Percentiles rank a stretch among this genome's conserved stretches.
Evolutionary conservation across 2,888 invertebrate genomes (phyloP).

Genomic region (Serrognathus titanus): DNA sequence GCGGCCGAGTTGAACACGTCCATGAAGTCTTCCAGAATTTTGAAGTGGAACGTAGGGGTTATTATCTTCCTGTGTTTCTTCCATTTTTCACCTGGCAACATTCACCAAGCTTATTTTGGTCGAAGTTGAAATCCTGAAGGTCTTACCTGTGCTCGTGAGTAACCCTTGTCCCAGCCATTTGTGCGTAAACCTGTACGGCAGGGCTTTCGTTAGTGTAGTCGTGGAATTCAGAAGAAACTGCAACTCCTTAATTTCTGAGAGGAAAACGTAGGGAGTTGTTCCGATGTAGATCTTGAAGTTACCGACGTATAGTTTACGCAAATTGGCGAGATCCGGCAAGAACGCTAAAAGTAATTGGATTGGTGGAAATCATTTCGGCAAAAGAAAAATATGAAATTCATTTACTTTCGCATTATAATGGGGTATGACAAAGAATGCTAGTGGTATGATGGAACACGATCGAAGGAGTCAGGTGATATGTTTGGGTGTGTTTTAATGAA

Average conservation of each 20-base stretch:
- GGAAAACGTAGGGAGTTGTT: not conserved
- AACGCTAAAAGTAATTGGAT: too few species aligned
- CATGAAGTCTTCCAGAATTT: constrained; percentile 20
- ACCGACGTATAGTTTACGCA: not conserved
- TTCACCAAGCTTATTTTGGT: not conserved
- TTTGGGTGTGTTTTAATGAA: too few species aligned
- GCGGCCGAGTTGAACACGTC: constrained; percentile 16
- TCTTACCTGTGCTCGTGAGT: constrained; percentile 42
- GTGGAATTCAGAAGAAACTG: constrained; percentile 32
- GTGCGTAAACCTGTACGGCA: constrained; percentile 35
- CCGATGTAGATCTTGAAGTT: constrained; percentile 12
- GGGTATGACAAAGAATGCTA: too few species aligned
- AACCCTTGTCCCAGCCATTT: constrained; percentile 46
- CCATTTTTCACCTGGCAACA: constrained; percentile 18
- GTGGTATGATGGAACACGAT: too few species aligned
- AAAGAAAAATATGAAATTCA: too few species aligned
- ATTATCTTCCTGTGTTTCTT: constrained; percentile 18
- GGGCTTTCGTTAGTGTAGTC: constrained; percentile 39
- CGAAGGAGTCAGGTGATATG: too few species aligned
- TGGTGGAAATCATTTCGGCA: too few species aligned
- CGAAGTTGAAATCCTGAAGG: too few species aligned
- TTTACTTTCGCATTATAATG: too few species aligned
- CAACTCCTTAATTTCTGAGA: constrained; percentile 7
- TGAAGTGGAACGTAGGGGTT: constrained; percentile 23
- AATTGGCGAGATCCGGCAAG: too few species aligned